Percentiles rank a stretch among this genome's conserved stretches.
Evolutionary conservation across 2,797 vertebrate genomes (phyloP).

Genomic region (Florisuga fusca): DNA sequence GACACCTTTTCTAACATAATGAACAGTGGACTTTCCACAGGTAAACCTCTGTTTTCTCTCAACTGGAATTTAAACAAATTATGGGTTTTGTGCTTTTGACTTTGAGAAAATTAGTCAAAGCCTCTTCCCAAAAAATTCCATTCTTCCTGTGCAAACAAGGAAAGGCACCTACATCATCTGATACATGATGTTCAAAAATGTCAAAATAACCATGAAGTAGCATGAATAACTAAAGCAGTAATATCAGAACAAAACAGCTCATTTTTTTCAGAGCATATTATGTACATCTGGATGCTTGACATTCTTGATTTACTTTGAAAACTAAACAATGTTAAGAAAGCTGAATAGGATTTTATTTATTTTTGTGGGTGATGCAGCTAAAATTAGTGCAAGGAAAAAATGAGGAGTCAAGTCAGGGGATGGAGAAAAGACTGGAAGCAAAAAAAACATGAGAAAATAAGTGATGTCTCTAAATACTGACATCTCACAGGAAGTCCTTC

Average conservation of each 20-base stretch:
- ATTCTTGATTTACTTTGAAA: neutral
- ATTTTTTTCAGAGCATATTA: neutral
- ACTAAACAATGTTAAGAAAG: neutral
- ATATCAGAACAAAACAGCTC: neutral
- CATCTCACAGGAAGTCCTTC: neutral
- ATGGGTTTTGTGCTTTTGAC: neutral
- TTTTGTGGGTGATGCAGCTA: neutral
- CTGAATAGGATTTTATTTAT: neutral
- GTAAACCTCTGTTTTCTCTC: neutral
- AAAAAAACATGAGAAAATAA: neutral
- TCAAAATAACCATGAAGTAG: neutral
- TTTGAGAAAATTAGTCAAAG: neutral
- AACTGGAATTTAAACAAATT: neutral
- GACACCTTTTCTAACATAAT: neutral
- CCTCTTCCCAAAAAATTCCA: neutral
- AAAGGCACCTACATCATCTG: neutral
- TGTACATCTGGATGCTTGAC: neutral
- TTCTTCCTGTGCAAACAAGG: neutral
- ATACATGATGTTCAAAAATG: neutral
- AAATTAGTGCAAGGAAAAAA: neutral
- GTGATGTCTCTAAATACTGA: neutral
- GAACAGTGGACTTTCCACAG: neutral
- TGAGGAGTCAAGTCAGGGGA: neutral
- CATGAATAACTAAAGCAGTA: neutral
- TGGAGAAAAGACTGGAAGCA: neutral